Conservation (phyloP, 2,888 invertebrate species). For the Electrophaes corylata region DNA sequence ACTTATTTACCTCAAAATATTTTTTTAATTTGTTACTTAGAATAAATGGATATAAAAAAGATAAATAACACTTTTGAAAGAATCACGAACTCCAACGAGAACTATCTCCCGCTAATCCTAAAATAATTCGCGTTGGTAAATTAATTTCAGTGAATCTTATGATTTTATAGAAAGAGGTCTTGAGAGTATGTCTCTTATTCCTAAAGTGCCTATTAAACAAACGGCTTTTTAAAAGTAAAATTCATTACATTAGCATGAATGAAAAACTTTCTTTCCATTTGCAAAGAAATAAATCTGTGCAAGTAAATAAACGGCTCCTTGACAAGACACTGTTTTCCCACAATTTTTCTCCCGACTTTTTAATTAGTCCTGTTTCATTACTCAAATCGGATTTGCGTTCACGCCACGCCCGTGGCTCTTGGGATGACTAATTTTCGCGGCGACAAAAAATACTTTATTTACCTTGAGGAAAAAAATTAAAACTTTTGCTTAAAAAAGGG, state of each 20-base stretch:
- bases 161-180: too few relatives aligned
- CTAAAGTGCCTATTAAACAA: too few relatives aligned
- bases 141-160: too few relatives aligned
- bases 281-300: conserved; percentile 28
- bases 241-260: conserved; percentile 12
- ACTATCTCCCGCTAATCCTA: too few relatives aligned
- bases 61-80: too few relatives aligned
- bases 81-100: too few relatives aligned
- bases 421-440: conserved; percentile 63
- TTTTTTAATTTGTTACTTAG: too few relatives aligned
- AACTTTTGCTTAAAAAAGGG: conserved; percentile 5
- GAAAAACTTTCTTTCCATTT: conserved; percentile 18
- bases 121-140: too few relatives aligned
- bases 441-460: conserved; percentile 44
- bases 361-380: conserved; percentile 75
- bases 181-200: too few relatives aligned
- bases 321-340: conserved; percentile 58
- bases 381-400: conserved; percentile 75
- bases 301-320: conserved; percentile 52
- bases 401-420: conserved; percentile 59
- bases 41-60: too few relatives aligned
- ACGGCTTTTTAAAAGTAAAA: neutral
- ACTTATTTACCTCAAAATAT: too few relatives aligned
- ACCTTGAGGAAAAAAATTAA: conserved; percentile 13
- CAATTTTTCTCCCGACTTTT: conserved; percentile 66